A percentile compares a stretch with the other conserved stretches of the same genome.
These are phyloP conservation scores for Channa argus DNA, from an alignment of 2,113 vertebrate genomes.

Conservation along the genomic window DNA sequence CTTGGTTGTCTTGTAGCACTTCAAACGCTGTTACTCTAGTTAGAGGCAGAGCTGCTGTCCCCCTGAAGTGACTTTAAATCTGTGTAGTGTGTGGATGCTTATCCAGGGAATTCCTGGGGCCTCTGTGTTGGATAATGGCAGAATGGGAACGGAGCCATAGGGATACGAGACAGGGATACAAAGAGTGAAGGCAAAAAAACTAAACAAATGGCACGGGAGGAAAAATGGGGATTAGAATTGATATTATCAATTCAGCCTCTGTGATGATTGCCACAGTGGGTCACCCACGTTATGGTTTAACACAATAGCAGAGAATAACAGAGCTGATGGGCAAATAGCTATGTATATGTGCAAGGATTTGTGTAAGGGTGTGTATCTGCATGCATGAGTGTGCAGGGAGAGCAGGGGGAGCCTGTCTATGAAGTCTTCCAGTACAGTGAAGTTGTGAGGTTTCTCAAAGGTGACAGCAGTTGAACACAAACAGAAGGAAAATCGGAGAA, in stretches of 20 bases:
- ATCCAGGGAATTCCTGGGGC: constrained; percentile 62
- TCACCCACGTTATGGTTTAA: constrained; percentile 60
- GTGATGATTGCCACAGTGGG: constrained; percentile 62
- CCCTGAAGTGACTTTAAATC: constrained; percentile 30
- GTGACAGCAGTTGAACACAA: constrained; percentile 55
- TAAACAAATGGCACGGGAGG: constrained; percentile 48
- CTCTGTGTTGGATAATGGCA: constrained; percentile 75
- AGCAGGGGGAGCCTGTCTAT: constrained; percentile 54
- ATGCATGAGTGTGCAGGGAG: constrained; percentile 47
- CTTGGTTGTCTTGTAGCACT: constrained; percentile 65
- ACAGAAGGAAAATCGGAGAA: constrained; percentile 28
- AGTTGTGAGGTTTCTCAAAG: constrained; percentile 66
- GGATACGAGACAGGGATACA: constrained; percentile 59
- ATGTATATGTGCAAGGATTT: constrained; percentile 15
- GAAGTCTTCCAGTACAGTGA: constrained; percentile 69
- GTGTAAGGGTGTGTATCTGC: constrained; percentile 27
- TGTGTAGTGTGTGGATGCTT: constrained; percentile 67
- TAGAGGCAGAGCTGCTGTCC: constrained; percentile 45
- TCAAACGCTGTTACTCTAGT: constrained; percentile 68
- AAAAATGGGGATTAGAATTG: constrained; percentile 57
- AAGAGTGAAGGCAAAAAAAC: constrained; percentile 35
- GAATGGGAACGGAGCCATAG: constrained; percentile 76
- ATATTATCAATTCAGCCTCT: constrained; percentile 68
- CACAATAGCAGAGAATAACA: constrained; percentile 53
- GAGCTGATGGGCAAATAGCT: constrained; percentile 45